Base-by-base conservation (phyloP, 1,140 invertebrate genomes). In the Halictus rubicundus region DNA sequence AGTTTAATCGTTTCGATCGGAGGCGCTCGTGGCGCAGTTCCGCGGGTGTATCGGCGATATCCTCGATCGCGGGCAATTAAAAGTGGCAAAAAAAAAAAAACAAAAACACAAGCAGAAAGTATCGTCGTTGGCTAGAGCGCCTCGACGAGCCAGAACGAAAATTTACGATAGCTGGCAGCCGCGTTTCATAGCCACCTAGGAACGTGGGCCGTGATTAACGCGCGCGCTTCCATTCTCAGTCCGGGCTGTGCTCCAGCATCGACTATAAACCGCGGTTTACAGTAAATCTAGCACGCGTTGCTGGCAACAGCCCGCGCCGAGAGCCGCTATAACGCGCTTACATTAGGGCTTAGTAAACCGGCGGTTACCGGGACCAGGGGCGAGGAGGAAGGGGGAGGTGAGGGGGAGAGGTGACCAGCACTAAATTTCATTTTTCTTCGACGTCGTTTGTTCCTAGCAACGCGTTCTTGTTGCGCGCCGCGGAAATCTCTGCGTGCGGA, bases 191-290 rank as follows among this genome's bases (percentile, higher is more conserved):
- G 39, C 78, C 52, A 37, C 71, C 70, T 61, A 66, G 64, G 71
- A 74, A 74, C 66, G 69, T 57, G 57, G 57, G 39, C 59, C 21
- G 68, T 72, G 77, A 82, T 82, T 80, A 82, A 82, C 83, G 83
- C 71, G 80, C 71, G 52, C 70, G 46, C 14, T 66, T 78, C 60
- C 66, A 60, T 80, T 80, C 75, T 78, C 72, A 73, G 57, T 32
- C 46, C 76, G 75, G 80, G 80, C 77, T 80, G 49, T 60, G 57
- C 74, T 80, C 70, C 70, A 80, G 65, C 70, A 75, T 74, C 37
- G 71, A 71, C 77, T 82, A 78, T 82, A 82, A 82, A 80, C 70
- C 72, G 81, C 39, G 78, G 78, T 83, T 83, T 80, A 80, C 78
- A 75, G 81, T 83, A 80, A 83, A 83, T 83, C 70, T 68, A 76